Conservation (phyloP, 2,113 vertebrate genomes). For the Eptesicus fuscus region DNA sequence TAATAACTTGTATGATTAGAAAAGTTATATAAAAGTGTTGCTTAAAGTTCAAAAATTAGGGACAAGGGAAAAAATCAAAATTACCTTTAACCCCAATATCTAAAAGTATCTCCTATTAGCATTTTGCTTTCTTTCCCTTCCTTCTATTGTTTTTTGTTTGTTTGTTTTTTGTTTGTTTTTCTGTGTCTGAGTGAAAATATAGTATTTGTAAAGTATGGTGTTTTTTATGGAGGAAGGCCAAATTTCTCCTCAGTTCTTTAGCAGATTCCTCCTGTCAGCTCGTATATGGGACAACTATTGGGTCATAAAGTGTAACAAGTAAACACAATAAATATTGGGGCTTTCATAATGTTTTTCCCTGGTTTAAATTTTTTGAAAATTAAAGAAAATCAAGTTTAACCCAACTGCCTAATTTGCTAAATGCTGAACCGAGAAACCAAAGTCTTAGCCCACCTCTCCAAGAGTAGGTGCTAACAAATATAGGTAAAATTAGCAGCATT, state of each 20-base stretch:
- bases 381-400: conserved; percentile 19
- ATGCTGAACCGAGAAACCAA: background rate
- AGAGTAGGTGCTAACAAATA: background rate
- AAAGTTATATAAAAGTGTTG: conserved; percentile 8
- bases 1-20: conserved; percentile 54
- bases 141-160: background rate
- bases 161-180: background rate
- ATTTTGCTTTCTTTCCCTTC: background rate
- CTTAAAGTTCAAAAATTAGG: conserved; percentile 38
- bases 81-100: background rate
- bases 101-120: background rate
- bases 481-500: background rate
- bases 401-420: conserved; percentile 28
- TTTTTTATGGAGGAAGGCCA: background rate
- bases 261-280: background rate
- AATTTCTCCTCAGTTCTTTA: background rate
- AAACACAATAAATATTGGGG: background rate
- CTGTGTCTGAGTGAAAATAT: background rate
- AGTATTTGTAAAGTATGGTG: background rate
- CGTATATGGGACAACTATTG: background rate
- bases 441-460: background rate
- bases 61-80: conserved; percentile 12
- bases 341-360: background rate
- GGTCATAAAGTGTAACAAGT: background rate
- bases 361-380: background rate